phyloP scores from a whole-genome alignment of 2,888 invertebrate genomes.

The Agrypnus murinus region DNA sequence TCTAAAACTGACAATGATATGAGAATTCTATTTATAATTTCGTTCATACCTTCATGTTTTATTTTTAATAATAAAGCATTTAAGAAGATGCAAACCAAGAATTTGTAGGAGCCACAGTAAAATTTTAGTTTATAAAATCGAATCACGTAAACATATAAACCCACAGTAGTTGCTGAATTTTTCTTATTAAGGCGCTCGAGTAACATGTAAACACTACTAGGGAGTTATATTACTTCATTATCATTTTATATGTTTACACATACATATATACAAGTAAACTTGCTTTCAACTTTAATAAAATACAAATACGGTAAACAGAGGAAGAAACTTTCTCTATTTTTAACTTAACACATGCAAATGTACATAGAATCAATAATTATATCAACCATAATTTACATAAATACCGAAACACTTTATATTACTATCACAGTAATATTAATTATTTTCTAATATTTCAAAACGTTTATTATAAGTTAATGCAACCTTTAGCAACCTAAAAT shows the following conservation, averaged over 20 bases:
- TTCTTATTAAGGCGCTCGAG: conserved; percentile 36
- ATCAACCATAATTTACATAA: no score
- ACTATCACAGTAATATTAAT: no score
- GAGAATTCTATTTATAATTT: background rate
- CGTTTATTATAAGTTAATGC: no score
- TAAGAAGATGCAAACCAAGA: conserved; percentile 28
- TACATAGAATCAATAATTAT: no score
- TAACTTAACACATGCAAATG: no score
- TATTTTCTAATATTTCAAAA: no score
- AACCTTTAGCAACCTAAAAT: no score
- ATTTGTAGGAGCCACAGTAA: conserved; percentile 29
- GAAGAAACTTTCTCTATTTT: no score
- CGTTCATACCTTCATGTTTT: no score
- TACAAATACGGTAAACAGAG: background rate
- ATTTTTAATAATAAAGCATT: no score
- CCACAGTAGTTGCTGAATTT: conserved; percentile 40
- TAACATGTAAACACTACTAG: conserved; percentile 32
- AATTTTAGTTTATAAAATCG: conserved; percentile 25
- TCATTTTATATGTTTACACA: conserved; percentile 24
- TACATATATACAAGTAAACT: no score
- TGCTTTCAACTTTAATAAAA: background rate
- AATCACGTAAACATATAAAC: conserved; percentile 41
- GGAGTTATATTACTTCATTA: conserved; percentile 38
- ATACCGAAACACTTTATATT: no score
- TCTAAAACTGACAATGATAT: background rate